Conservation (phyloP, 2,113 vertebrate genomes). For the Heptranchias perlo region DNA sequence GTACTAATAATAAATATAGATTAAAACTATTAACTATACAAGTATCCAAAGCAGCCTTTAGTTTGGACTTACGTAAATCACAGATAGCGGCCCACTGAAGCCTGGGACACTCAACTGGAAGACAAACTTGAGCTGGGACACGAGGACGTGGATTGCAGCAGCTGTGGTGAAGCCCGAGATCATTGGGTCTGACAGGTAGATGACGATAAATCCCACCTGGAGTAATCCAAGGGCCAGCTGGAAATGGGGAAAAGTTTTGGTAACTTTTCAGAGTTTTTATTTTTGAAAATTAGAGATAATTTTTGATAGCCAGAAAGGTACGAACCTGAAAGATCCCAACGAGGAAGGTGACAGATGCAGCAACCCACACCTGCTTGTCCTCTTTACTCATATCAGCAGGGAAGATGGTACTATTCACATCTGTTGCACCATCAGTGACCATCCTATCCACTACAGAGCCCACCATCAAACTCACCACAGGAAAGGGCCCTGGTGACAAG, state of each 20-base stretch:
- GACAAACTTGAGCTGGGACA: conserved; percentile 93
- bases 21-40: not conserved
- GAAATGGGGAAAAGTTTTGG: conserved; percentile 38
- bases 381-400: conserved; percentile 47
- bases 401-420: conserved; percentile 38
- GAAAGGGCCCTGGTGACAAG: conserved; percentile 70
- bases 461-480: conserved; percentile 84
- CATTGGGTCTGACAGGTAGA: conserved; percentile 87
- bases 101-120: conserved; percentile 69
- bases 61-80: conserved; percentile 75
- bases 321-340: conserved; percentile 84
- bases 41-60: not conserved
- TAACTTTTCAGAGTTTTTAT: not conserved
- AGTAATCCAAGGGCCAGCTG: conserved; percentile 77
- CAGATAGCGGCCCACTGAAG: conserved; percentile 64
- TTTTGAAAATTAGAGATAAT: not conserved
- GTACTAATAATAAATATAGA: not conserved
- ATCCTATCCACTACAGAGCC: conserved; percentile 65
- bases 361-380: conserved; percentile 65
- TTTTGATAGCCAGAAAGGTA: not conserved
- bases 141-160: conserved; percentile 82
- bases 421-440: conserved; percentile 45
- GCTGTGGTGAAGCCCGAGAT: conserved; percentile 91
- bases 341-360: conserved; percentile 78
- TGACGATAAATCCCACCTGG: conserved; percentile 81